Evolutionary conservation across 2,797 vertebrate species (phyloP).

Genomic region (Hoplostethus atlanticus): DNA sequence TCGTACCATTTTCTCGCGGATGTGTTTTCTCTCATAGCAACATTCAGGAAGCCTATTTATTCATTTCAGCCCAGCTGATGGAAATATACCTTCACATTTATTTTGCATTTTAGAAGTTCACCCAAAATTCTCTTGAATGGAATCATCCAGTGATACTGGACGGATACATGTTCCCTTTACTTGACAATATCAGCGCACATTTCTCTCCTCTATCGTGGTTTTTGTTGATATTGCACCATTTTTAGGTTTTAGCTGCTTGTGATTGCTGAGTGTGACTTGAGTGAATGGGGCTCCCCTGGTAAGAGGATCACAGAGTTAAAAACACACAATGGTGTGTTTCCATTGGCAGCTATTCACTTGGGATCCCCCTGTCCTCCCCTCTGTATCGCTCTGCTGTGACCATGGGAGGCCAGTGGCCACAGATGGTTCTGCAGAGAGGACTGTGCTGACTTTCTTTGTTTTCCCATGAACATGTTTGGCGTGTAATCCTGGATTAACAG

Average conservation of each 20-base stretch:
- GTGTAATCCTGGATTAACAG: constrained; percentile 95
- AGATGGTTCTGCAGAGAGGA: constrained; percentile 83
- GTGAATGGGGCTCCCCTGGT: constrained; percentile 42
- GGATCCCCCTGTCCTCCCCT: constrained; percentile 65
- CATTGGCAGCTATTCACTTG: constrained; percentile 71
- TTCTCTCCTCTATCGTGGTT: constrained; percentile 6
- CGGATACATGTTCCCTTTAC: not conserved
- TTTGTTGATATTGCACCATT: not conserved
- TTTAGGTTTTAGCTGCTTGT: constrained; percentile 24
- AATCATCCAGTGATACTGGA: not conserved
- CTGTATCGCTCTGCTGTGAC: constrained; percentile 65
- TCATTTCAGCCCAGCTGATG: not conserved
- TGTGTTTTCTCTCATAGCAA: not conserved
- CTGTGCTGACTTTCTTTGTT: constrained; percentile 87
- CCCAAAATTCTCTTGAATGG: constrained; percentile 17
- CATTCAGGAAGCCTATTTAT: constrained; percentile 1
- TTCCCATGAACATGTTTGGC: constrained; percentile 88
- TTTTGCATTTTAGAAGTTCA: constrained; percentile 18
- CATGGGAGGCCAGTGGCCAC: constrained; percentile 71
- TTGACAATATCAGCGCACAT: not conserved
- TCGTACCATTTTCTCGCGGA: not conserved
- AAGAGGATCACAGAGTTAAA: constrained; percentile 77
- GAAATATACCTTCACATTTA: constrained; percentile 29
- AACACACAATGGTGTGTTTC: constrained; percentile 77
- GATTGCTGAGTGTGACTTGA: constrained; percentile 34